Evolutionary conservation across 2,888 invertebrate genomes (phyloP).

Genomic region (Melikaiella ostensackeni): DNA sequence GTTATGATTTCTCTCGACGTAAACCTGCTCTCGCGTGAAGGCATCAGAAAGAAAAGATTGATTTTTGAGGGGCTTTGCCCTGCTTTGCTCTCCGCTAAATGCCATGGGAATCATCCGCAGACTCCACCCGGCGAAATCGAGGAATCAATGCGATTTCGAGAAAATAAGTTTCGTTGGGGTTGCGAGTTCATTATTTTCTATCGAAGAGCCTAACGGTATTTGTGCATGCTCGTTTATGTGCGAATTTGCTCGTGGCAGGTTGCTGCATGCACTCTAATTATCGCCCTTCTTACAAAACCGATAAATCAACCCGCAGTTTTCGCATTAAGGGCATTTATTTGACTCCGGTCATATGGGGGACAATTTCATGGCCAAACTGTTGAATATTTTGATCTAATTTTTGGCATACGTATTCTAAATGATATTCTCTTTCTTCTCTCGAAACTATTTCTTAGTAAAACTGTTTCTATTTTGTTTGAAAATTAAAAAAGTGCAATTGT

Average conservation of each 20-base stretch:
- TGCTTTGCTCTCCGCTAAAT: not conserved
- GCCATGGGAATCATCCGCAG: slow-evolving; percentile 5
- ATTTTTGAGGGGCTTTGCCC: slow-evolving; percentile 25
- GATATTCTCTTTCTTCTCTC: no score
- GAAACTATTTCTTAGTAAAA: no score
- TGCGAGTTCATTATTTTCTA: slow-evolving; percentile 22
- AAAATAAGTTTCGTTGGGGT: slow-evolving; percentile 30
- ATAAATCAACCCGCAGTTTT: slow-evolving; percentile 5
- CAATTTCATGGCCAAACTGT: not conserved
- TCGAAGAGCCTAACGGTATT: not conserved
- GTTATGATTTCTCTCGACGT: slow-evolving; percentile 25
- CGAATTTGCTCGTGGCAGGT: slow-evolving; percentile 1
- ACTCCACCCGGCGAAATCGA: not conserved
- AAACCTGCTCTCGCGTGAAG: not conserved
- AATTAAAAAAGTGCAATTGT: not conserved
- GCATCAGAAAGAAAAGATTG: slow-evolving; percentile 16
- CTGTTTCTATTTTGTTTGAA: no score
- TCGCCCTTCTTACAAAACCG: not conserved
- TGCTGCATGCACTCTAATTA: slow-evolving; percentile 14
- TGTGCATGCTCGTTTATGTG: slow-evolving; percentile 8
- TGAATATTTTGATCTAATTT: no score
- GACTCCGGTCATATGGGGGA: no score
- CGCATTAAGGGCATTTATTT: not conserved
- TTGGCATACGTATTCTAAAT: no score
- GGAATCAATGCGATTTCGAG: slow-evolving; percentile 20